A percentile compares a stretch with the other conserved stretches of the same genome.
These are phyloP conservation scores for Brachionus asplanchnoidis DNA, from an alignment of 1,140 invertebrate genomes.

Conservation along the genomic window DNA sequence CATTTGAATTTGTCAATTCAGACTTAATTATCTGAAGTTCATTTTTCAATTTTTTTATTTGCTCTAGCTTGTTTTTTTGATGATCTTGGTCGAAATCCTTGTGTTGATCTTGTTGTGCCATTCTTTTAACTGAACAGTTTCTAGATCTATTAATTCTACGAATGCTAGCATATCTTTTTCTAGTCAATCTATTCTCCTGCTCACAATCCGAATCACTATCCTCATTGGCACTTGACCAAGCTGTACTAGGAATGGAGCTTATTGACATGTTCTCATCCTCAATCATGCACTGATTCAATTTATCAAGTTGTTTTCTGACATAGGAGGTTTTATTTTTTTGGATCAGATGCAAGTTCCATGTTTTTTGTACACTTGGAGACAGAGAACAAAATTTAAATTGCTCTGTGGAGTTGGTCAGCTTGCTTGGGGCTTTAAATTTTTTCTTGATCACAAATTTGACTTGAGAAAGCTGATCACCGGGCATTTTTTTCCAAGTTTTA, in stretches of 20 bases:
- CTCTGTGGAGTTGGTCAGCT: neutral
- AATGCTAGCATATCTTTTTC: neutral
- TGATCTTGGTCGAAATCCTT: neutral
- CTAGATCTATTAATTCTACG: neutral
- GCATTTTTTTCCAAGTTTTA: neutral
- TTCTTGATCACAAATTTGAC: neutral
- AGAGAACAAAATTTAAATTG: neutral
- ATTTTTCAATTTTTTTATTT: neutral
- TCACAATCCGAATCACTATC: neutral
- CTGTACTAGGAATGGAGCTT: neutral
- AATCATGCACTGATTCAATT: neutral
- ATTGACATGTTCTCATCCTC: neutral
- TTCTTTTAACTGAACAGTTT: neutral
- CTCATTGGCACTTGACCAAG: neutral
- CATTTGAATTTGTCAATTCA: neutral
- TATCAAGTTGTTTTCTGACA: neutral
- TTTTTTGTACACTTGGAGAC: neutral
- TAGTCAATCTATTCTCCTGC: neutral
- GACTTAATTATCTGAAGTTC: neutral
- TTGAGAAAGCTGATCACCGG: neutral
- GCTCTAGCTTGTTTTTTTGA: neutral
- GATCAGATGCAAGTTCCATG: neutral
- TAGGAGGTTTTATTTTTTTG: conserved; percentile 2
- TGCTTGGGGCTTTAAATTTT: neutral
- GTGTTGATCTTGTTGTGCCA: neutral